These are phyloP conservation scores for Tiliacea aurago DNA, from an alignment of 2,888 invertebrate genomes.

Conservation along the genomic window DNA sequence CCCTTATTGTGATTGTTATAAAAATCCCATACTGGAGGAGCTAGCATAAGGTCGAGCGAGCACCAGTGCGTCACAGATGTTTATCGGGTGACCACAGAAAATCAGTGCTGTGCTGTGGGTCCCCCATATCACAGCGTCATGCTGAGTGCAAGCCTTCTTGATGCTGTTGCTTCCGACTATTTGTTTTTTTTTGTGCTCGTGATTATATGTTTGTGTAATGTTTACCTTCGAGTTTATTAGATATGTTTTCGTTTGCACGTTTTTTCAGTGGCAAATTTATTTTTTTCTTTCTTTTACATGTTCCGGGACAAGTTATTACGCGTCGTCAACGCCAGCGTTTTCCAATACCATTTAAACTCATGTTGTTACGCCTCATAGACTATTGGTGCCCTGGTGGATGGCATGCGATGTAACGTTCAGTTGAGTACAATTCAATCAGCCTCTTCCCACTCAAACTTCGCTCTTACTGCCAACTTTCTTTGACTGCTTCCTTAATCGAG, in stretches of 20 bases:
- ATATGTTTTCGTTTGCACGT: too few relatives aligned
- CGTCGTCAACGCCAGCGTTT: conserved; percentile 53
- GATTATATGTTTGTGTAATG: too few relatives aligned
- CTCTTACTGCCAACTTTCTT: conserved; percentile 81
- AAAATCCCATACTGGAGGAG: not conserved
- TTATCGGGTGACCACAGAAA: too few relatives aligned
- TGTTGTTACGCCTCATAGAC: conserved; percentile 59
- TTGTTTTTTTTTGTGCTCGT: too few relatives aligned
- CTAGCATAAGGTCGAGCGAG: conserved; percentile 2
- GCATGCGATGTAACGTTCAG: conserved; percentile 68
- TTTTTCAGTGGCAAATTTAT: too few relatives aligned
- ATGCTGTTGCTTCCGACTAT: too few relatives aligned
- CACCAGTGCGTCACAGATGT: conserved; percentile 37
- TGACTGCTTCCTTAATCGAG: conserved; percentile 85
- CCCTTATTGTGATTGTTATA: not conserved
- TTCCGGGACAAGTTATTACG: conserved; percentile 47
- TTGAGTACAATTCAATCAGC: conserved; percentile 80
- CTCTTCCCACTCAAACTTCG: conserved; percentile 76
- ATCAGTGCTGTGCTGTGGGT: too few relatives aligned
- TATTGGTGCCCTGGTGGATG: conserved; percentile 25
- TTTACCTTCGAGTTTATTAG: too few relatives aligned
- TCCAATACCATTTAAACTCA: conserved; percentile 65
- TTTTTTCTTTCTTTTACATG: too few relatives aligned
- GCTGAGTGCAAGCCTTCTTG: too few relatives aligned
- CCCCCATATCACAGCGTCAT: too few relatives aligned